Conservation (phyloP, 2,113 vertebrate genomes). For the Amphilophus citrinellus region DNA sequence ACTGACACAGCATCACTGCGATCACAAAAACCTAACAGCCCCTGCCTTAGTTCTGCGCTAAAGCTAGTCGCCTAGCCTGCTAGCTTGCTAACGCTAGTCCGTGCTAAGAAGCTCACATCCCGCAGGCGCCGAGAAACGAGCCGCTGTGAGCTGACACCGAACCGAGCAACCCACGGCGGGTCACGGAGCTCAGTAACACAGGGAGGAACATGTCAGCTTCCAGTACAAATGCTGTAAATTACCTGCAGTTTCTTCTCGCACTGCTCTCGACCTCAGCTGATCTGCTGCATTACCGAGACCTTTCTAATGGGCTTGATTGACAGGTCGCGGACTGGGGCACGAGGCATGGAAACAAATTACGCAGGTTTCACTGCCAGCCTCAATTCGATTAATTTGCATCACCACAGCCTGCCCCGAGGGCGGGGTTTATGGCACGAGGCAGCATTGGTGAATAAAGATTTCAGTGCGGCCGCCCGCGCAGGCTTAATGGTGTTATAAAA, state of each 20-base stretch:
- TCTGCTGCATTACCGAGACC: conserved; percentile 73
- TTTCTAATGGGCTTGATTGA: conserved; percentile 80
- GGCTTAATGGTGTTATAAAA: accelerated
- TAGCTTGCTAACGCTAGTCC: conserved; percentile 48
- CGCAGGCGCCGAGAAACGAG: not conserved
- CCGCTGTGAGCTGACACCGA: conserved; percentile 35
- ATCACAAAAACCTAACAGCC: not conserved
- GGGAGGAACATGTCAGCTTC: not conserved
- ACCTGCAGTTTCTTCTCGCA: conserved; percentile 72
- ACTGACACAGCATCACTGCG: conserved; percentile 34
- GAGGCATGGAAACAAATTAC: conserved; percentile 63
- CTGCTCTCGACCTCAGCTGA: conserved; percentile 72
- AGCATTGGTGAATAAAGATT: accelerated
- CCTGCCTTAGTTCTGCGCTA: conserved; percentile 40
- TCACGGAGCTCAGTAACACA: not conserved
- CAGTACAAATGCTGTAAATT: conserved; percentile 18
- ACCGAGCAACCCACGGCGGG: not conserved
- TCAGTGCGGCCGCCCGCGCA: conserved; percentile 27
- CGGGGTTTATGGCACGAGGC: not conserved
- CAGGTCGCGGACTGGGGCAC: conserved; percentile 55
- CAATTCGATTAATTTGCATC: not conserved
- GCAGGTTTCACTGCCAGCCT: conserved; percentile 15
- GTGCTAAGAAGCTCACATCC: conserved; percentile 36
- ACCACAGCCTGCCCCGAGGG: not conserved
- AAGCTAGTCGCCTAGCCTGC: conserved; percentile 44